These are phyloP conservation scores for Aphelenchoides besseyi DNA, from an alignment of 1,140 invertebrate species.

Conservation along the genomic window DNA sequence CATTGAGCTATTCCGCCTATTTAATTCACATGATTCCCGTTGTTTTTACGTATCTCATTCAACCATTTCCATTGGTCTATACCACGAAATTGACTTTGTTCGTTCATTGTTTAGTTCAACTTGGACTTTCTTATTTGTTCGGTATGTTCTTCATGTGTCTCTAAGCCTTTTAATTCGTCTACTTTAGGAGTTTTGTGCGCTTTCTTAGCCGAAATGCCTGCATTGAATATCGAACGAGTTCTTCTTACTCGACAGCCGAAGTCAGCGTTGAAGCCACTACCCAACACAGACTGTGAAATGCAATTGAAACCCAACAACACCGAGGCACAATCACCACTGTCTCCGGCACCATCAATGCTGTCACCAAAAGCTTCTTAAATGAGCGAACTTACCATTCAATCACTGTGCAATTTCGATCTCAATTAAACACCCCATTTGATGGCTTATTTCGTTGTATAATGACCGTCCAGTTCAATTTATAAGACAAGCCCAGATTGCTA, in stretches of 20 bases:
- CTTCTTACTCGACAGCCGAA: slow-evolving; percentile 31
- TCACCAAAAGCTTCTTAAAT: background rate
- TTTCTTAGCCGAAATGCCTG: slow-evolving; percentile 54
- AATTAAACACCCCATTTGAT: no score
- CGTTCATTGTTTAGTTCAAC: slow-evolving; percentile 56
- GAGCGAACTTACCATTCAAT: no score
- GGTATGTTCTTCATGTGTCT: slow-evolving; percentile 29
- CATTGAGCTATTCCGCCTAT: slow-evolving; percentile 57
- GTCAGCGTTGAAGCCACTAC: slow-evolving; percentile 29
- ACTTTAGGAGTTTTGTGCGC: slow-evolving; percentile 49
- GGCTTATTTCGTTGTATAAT: no score
- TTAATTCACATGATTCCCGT: slow-evolving; percentile 62
- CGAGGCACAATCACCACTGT: background rate
- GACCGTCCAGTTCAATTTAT: no score
- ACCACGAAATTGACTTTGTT: slow-evolving; percentile 49
- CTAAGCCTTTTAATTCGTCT: slow-evolving; percentile 28
- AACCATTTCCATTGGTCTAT: slow-evolving; percentile 56
- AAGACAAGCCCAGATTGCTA: no score
- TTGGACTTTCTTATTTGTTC: slow-evolving; percentile 55
- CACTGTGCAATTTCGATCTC: no score
- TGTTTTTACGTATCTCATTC: slow-evolving; percentile 58
- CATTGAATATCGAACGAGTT: slow-evolving; percentile 57
- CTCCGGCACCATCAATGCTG: no score
- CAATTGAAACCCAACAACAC: slow-evolving; percentile 40
- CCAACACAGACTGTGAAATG: slow-evolving; percentile 46